Evolutionary conservation across 1,140 invertebrate species (phyloP).

Genomic region (Eubasilissa regina): DNA sequence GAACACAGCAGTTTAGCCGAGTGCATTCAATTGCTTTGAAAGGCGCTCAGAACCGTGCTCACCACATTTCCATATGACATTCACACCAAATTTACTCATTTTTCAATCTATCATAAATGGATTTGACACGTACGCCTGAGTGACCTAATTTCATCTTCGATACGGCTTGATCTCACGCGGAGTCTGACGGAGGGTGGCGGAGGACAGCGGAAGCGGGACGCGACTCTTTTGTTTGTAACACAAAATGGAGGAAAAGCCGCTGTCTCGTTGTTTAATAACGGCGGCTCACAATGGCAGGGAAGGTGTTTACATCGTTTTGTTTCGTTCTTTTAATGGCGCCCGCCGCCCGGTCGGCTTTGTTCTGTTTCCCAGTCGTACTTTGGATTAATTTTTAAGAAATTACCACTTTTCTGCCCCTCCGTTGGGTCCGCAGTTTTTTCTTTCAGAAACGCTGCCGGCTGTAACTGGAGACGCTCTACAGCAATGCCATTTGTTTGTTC

Average conservation of each 20-base stretch:
- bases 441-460: too few relatives aligned
- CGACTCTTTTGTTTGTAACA: background rate
- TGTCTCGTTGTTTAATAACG: background rate
- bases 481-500: too few relatives aligned
- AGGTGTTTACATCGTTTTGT: slow-evolving; percentile 31
- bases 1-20: too few relatives aligned
- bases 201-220: slow-evolving; percentile 3
- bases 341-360: background rate
- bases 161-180: background rate
- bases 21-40: too few relatives aligned
- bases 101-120: too few relatives aligned
- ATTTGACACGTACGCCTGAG: too few relatives aligned
- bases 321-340: slow-evolving; percentile 13
- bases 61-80: too few relatives aligned
- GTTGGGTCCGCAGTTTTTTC: too few relatives aligned
- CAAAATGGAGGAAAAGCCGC: slow-evolving; percentile 8
- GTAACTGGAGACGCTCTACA: too few relatives aligned
- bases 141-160: too few relatives aligned
- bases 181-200: background rate
- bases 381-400: background rate
- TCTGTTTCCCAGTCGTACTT: background rate
- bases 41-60: too few relatives aligned
- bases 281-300: background rate
- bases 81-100: too few relatives aligned
- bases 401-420: background rate